Evolutionary conservation across 2,888 invertebrate genomes (phyloP).

Genomic region (Andrena marginata): DNA sequence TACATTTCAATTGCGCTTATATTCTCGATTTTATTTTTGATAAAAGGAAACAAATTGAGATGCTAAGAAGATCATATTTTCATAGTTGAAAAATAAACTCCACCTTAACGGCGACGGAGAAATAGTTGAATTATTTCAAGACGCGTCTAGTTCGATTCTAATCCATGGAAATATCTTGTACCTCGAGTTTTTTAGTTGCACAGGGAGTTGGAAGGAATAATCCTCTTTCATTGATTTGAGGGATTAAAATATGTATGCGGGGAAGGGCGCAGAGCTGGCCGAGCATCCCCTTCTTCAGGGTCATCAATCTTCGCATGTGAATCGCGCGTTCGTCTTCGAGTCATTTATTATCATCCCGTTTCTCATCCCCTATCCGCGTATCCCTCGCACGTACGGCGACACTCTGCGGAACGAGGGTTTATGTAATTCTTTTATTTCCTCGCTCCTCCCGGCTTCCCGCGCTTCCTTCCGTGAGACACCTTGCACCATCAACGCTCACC

Average conservation of each 20-base stretch:
- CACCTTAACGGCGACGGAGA: too few species aligned
- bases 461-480: constrained; percentile 54
- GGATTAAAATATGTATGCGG: constrained; percentile 55
- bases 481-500: constrained; percentile 17
- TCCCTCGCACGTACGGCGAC: constrained; percentile 12
- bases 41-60: too few species aligned
- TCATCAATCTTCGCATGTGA: constrained; percentile 72
- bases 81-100: too few species aligned
- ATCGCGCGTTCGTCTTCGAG: constrained; percentile 66
- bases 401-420: neutral
- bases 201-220: neutral
- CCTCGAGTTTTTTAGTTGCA: neutral
- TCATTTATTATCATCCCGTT: constrained; percentile 71
- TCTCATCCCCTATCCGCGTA: constrained; percentile 47
- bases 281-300: constrained; percentile 48
- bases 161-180: neutral
- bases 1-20: too few species aligned
- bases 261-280: constrained; percentile 34
- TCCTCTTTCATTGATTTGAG: constrained; percentile 25
- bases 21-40: too few species aligned
- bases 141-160: constrained; percentile 18
- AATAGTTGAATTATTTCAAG: constrained; percentile 40
- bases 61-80: too few species aligned
- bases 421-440: neutral
- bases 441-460: neutral